Evolutionary conservation across 2,113 vertebrate species (phyloP), one percentile per base, ranked within the genome.

Genomic region (Corythoichthys intestinalis): DNA sequence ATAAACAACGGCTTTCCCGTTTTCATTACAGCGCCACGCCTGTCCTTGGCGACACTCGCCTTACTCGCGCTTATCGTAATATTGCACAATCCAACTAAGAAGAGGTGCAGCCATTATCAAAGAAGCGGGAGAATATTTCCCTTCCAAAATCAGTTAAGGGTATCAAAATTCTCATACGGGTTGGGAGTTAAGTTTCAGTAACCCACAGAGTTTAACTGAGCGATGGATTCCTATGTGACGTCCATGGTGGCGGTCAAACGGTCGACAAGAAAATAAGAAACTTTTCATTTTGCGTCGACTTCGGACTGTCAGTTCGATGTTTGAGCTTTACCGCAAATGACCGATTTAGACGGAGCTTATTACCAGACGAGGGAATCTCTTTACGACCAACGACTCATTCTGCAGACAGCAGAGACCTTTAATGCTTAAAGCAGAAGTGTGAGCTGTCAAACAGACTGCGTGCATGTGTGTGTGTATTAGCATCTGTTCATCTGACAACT

Each of bases 371-470:
- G 67, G 62, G 69, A 77, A 73, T 81, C 20, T 79, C 79, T 73
- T 71, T 71, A 76, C 60, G 71, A 81, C 73, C 72, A 72, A 76
- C 58, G 67, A 69, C 49, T 74, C 47, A 28, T 49, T 75, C 66
- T 41, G 57, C 17, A 77, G 76, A 77, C 49, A 10, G 52, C 68
- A 44, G 60, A 44, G 69, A 70, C 54, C 72, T 38, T 46, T 81
- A 79, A 85, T 81, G 72, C 66, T 66, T 87, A 77, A 75, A 75
- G 10, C 80, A 81, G 48, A 76, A 71, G 67, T 58, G 60, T 73
- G 78, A 85, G 64, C 71, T 71, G 54, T 73, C 76, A 41, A 76
- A 39, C 84, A 80, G 74, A 80, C 67, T 11, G 47, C 2, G 8
- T 62, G 56, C 44, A 56, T 62, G 67, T 58, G 49, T 9, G 62